phyloP scores from a whole-genome alignment of 2,113 vertebrate species.

The Coreoperca whiteheadi region DNA sequence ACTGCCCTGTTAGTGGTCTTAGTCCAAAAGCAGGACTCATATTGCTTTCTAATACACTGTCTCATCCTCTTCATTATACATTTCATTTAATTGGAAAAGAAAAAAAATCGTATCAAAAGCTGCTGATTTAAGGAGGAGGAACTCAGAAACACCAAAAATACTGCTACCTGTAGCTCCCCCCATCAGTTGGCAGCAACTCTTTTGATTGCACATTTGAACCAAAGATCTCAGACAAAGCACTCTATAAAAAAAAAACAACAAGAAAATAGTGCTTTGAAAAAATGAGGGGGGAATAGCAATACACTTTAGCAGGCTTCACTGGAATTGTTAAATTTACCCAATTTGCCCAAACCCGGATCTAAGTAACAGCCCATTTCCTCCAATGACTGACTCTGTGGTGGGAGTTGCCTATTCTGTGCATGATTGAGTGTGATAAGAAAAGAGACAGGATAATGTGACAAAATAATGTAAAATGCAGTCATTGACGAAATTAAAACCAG shows the following conservation, averaged over 20 bases:
- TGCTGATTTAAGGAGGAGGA: neutral
- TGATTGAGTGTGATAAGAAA: constrained; percentile 53
- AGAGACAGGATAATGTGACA: constrained; percentile 17
- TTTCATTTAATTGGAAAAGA: constrained; percentile 20
- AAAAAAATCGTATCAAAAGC: neutral
- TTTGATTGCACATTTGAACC: neutral
- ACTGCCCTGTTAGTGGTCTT: constrained; percentile 25
- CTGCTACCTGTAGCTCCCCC: neutral
- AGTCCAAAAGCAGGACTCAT: constrained; percentile 34
- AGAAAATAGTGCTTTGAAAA: neutral
- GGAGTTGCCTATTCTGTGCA: neutral
- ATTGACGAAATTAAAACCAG: neutral
- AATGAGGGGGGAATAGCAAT: neutral
- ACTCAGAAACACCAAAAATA: neutral
- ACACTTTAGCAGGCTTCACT: neutral
- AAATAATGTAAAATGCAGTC: constrained; percentile 32
- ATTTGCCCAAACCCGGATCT: constrained; percentile 18
- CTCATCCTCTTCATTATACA: constrained; percentile 11
- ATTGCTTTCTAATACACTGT: constrained; percentile 24
- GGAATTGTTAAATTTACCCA: constrained; percentile 6
- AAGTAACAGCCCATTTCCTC: constrained; percentile 25
- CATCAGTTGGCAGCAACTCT: neutral
- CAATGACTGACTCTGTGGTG: constrained; percentile 9
- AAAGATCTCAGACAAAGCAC: neutral
- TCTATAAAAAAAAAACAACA: neutral